phyloP scores from a whole-genome alignment of 2,797 vertebrate genomes.

The Sylvia borin region DNA sequence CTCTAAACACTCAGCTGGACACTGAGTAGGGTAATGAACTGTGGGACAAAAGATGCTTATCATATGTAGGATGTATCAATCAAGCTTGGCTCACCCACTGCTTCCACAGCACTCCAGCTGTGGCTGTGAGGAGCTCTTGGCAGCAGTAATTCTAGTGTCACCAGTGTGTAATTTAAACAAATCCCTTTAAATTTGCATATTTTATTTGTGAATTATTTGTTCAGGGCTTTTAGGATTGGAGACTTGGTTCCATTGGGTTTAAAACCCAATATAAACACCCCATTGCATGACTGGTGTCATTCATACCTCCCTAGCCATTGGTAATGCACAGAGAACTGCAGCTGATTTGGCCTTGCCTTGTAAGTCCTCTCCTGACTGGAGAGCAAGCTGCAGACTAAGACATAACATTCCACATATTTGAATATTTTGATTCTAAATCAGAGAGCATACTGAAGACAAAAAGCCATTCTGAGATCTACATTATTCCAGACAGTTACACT shows the following conservation, averaged over 20 bases:
- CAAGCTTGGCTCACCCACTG: background rate
- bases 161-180: background rate
- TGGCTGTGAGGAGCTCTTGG: background rate
- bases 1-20: background rate
- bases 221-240: background rate
- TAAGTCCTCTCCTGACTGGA: background rate
- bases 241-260: background rate
- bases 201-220: background rate
- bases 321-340: background rate
- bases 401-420: background rate
- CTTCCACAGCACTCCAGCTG: background rate
- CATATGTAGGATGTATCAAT: background rate
- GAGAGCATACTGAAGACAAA: background rate
- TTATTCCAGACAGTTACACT: background rate
- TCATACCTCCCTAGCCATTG: background rate
- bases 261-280: background rate
- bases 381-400: background rate
- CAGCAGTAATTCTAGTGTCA: background rate
- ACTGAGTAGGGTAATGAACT: background rate
- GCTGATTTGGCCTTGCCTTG: background rate
- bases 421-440: slow-evolving; percentile 23
- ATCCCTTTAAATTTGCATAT: background rate
- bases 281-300: background rate
- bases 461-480: background rate
- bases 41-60: background rate